These are phyloP conservation scores for Pelagia noctiluca DNA, from an alignment of 30 jellyfish, hydroid and myxozoan species.

Conservation along the genomic window DNA sequence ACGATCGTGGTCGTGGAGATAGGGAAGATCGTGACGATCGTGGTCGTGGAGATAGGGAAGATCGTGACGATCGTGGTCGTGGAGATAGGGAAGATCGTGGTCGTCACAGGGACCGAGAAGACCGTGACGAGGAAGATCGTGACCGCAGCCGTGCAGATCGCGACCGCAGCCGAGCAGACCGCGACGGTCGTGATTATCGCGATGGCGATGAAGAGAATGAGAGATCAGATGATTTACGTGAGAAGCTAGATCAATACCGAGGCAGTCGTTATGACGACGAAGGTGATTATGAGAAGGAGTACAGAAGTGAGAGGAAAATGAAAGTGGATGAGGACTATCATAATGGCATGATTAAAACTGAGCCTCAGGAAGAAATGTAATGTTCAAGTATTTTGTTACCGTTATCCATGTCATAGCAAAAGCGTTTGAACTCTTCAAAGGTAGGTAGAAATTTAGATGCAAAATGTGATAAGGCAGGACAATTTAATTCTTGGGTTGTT, in stretches of 20 bases:
- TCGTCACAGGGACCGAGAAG: background rate
- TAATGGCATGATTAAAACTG: no score
- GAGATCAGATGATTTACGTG: slow-evolving; percentile 1
- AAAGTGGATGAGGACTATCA: slow-evolving; percentile 18
- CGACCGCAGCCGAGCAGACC: slow-evolving; percentile 55
- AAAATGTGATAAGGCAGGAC: no score
- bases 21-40: slow-evolving; percentile 18
- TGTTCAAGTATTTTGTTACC: no score
- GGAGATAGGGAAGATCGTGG: slow-evolving; percentile 40
- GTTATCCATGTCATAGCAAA: no score
- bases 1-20: slow-evolving; percentile 48
- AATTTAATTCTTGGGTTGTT: no score
- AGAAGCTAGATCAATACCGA: slow-evolving; percentile 38
- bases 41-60: slow-evolving; percentile 17
- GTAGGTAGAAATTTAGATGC: no score
- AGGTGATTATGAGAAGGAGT: slow-evolving; percentile 2
- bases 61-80: slow-evolving; percentile 41
- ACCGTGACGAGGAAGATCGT: slow-evolving; percentile 38
- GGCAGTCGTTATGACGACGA: slow-evolving; percentile 2
- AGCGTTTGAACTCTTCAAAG: no score
- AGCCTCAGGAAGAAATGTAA: no score
- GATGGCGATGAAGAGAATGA: slow-evolving; percentile 37
- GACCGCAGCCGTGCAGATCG: slow-evolving; percentile 70
- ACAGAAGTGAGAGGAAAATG: slow-evolving; percentile 13
- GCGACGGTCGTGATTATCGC: slow-evolving; percentile 49